Evolutionary conservation across 2,797 vertebrate species (phyloP).

Genomic region (Lagodon rhomboides): DNA sequence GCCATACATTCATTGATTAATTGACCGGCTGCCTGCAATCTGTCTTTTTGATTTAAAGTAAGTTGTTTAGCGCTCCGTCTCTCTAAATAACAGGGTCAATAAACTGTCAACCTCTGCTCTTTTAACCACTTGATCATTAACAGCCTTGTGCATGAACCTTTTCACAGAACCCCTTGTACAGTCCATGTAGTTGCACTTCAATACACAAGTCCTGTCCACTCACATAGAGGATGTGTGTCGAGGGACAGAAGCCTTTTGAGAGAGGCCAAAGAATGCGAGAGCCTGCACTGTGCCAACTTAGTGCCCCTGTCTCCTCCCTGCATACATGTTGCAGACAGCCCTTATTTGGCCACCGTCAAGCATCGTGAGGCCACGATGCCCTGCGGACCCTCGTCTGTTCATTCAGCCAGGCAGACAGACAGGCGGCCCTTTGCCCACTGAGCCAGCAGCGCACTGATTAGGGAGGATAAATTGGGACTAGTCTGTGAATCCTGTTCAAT

Average conservation of each 20-base stretch:
- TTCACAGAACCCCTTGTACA: constrained; percentile 20
- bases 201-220: constrained; percentile 24
- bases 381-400: constrained; percentile 58
- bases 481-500: constrained; percentile 50
- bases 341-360: constrained; percentile 82
- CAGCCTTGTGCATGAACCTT: constrained; percentile 12
- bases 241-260: constrained; percentile 76
- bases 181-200: constrained; percentile 31
- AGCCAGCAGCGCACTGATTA: constrained; percentile 58
- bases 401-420: constrained; percentile 72
- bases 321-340: constrained; percentile 74
- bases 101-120: constrained; percentile 17
- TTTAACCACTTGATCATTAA: constrained; percentile 22
- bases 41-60: constrained; percentile 14
- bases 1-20: constrained; percentile 22
- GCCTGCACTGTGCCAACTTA: constrained; percentile 75
- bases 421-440: constrained; percentile 64
- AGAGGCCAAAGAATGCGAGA: constrained; percentile 74
- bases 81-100: constrained; percentile 11
- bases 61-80: not conserved
- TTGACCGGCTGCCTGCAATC: not conserved
- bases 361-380: constrained; percentile 59
- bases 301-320: constrained; percentile 70
- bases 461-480: constrained; percentile 64
- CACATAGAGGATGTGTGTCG: constrained; percentile 55